Percentiles rank a stretch among this genome's conserved stretches.
Evolutionary conservation across 2,888 invertebrate species (phyloP).

Genomic region (Smittia aterrima): DNA sequence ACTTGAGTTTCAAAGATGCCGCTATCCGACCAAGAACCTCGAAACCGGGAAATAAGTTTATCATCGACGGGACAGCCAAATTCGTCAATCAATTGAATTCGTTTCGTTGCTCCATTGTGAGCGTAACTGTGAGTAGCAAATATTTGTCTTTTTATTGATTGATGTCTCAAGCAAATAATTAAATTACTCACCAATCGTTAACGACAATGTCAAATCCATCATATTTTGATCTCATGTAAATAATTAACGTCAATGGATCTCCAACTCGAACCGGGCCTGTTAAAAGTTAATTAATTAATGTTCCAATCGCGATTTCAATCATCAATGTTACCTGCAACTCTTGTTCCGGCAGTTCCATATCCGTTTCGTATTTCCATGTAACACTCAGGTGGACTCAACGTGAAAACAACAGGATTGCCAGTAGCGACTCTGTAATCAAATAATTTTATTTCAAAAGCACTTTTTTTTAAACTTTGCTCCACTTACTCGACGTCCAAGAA

Average conservation of each 20-base stretch:
- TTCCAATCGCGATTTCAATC: background rate
- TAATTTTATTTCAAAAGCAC: background rate
- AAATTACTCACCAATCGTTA: conserved; percentile 69
- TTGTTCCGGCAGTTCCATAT: conserved; percentile 80
- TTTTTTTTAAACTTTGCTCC: conserved; percentile 27
- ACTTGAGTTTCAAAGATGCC: conserved; percentile 91
- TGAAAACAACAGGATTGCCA: conserved; percentile 91
- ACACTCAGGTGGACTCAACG: conserved; percentile 88
- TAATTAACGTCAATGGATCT: conserved; percentile 86
- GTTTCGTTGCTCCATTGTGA: conserved; percentile 89
- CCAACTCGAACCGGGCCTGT: conserved; percentile 84
- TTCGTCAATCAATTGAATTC: conserved; percentile 88
- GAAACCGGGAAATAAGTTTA: conserved; percentile 85
- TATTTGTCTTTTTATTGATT: background rate
- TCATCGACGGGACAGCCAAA: conserved; percentile 92
- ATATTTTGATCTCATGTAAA: conserved; percentile 93
- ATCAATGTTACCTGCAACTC: conserved; percentile 59
- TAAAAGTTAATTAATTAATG: background rate
- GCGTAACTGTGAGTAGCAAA: conserved; percentile 58
- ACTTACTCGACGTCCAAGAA: conserved; percentile 93
- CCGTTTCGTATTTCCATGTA: conserved; percentile 94
- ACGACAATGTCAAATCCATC: conserved; percentile 94
- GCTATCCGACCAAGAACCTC: conserved; percentile 89
- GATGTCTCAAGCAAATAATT: background rate
- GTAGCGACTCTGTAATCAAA: conserved; percentile 73